phyloP scores from a whole-genome alignment of 2,113 vertebrate genomes.

The Malaclemys terrapin region DNA sequence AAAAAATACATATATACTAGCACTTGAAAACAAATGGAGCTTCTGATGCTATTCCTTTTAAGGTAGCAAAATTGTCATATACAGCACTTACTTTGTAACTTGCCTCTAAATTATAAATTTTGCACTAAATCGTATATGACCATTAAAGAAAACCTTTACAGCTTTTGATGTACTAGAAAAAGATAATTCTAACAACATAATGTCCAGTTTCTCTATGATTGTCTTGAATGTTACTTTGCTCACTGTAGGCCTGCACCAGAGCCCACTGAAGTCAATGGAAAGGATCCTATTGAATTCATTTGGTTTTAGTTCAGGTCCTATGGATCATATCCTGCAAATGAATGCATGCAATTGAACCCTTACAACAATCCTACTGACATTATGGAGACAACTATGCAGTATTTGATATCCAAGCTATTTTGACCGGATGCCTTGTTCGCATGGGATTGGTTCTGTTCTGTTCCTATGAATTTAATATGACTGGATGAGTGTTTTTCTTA shows the following conservation, averaged over 20 bases:
- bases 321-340: background rate
- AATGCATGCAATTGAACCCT: slow-evolving; percentile 31
- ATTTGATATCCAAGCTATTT: slow-evolving; percentile 14
- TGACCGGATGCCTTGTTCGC: background rate
- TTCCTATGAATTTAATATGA: background rate
- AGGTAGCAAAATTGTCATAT: slow-evolving; percentile 14
- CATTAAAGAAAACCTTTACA: slow-evolving; percentile 13
- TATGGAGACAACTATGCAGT: background rate
- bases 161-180: background rate
- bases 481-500: background rate
- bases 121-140: slow-evolving; percentile 30
- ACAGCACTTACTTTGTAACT: slow-evolving; percentile 7
- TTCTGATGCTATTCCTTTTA: slow-evolving; percentile 31
- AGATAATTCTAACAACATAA: background rate
- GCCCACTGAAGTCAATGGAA: background rate
- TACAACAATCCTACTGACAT: background rate
- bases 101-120: slow-evolving; percentile 27
- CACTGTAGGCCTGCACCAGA: background rate
- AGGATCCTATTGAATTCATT: background rate
- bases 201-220: background rate
- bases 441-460: background rate
- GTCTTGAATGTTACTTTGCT: slow-evolving; percentile 7
- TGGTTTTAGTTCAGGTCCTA: slow-evolving; percentile 23
- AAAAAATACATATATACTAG: background rate
- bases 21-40: slow-evolving; percentile 31